phyloP scores from a whole-genome alignment of 1,140 invertebrate genomes.

The Branchinecta lindahli region DNA sequence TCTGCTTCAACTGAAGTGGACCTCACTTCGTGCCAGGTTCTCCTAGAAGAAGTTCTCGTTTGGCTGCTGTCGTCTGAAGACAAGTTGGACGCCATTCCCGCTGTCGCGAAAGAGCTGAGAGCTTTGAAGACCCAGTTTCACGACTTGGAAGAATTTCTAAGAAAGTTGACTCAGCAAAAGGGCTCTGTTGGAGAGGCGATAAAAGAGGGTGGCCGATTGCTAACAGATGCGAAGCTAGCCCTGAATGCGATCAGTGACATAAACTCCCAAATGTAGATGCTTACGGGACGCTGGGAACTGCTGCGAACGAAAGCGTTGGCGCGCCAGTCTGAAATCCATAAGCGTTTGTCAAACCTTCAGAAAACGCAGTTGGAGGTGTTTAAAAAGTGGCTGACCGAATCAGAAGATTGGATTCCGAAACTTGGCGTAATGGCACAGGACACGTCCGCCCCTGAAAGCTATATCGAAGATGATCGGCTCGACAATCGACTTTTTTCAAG shows the following conservation, averaged over 20 bases:
- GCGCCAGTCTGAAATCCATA: slow-evolving; percentile 52
- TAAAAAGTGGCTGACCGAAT: too few relatives aligned
- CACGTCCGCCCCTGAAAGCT: too few relatives aligned
- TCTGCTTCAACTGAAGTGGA: slow-evolving; percentile 42
- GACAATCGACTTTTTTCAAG: too few relatives aligned
- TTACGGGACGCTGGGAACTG: slow-evolving; percentile 74
- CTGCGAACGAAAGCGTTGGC: slow-evolving; percentile 59
- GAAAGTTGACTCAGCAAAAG: slow-evolving; percentile 68
- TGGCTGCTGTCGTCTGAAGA: slow-evolving; percentile 77
- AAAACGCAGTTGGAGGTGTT: too few relatives aligned
- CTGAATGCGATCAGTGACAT: slow-evolving; percentile 68
- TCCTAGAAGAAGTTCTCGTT: slow-evolving; percentile 67
- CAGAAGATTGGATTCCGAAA: too few relatives aligned
- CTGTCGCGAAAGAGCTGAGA: slow-evolving; percentile 40
- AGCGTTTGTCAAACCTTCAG: too few relatives aligned
- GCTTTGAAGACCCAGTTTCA: slow-evolving; percentile 69
- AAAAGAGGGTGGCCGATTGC: slow-evolving; percentile 61
- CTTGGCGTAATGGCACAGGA: too few relatives aligned
- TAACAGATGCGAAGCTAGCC: slow-evolving; percentile 53
- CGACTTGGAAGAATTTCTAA: slow-evolving; percentile 67
- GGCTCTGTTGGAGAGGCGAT: slow-evolving; percentile 65
- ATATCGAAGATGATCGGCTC: too few relatives aligned
- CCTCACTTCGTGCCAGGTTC: slow-evolving; percentile 61
- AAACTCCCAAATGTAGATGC: slow-evolving; percentile 64
- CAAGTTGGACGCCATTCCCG: slow-evolving; percentile 45